Percentiles rank a stretch among this genome's conserved stretches.
Conservation (phyloP, 2,113 vertebrate species). For the Oryzias woworae region DNA sequence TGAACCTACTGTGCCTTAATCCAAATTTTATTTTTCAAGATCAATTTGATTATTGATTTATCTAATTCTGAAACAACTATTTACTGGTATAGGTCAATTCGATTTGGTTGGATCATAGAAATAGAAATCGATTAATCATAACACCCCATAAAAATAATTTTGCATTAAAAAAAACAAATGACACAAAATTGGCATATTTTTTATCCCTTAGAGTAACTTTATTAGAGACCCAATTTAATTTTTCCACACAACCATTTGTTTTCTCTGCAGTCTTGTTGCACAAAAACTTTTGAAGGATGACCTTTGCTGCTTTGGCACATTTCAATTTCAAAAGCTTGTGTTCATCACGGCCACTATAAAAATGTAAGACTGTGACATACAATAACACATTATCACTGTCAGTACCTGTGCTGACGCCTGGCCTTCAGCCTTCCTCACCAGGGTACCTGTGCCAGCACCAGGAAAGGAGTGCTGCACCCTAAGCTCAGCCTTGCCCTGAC, state of each 20-base stretch:
- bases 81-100: no score
- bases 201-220: slow-evolving; percentile 37
- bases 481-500: slow-evolving; percentile 82
- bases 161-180: no score
- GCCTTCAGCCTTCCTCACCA: slow-evolving; percentile 89
- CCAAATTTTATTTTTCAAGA: no score
- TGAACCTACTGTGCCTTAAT: no score
- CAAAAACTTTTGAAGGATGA: slow-evolving; percentile 35
- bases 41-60: no score
- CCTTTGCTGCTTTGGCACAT: slow-evolving; percentile 4
- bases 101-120: no score
- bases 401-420: slow-evolving; percentile 89
- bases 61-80: no score
- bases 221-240: slow-evolving; percentile 31
- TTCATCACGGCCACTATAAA: neutral
- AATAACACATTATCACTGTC: slow-evolving; percentile 7
- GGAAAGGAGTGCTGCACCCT: slow-evolving; percentile 86
- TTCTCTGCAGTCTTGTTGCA: slow-evolving; percentile 46
- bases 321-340: slow-evolving; percentile 1
- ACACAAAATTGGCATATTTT: neutral
- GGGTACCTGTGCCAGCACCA: slow-evolving; percentile 73
- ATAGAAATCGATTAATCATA: no score
- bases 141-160: no score
- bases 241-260: slow-evolving; percentile 42
- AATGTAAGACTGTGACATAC: neutral